These are phyloP conservation scores for Narcine bancroftii DNA, from an alignment of 2,113 vertebrate genomes.

Conservation along the genomic window DNA sequence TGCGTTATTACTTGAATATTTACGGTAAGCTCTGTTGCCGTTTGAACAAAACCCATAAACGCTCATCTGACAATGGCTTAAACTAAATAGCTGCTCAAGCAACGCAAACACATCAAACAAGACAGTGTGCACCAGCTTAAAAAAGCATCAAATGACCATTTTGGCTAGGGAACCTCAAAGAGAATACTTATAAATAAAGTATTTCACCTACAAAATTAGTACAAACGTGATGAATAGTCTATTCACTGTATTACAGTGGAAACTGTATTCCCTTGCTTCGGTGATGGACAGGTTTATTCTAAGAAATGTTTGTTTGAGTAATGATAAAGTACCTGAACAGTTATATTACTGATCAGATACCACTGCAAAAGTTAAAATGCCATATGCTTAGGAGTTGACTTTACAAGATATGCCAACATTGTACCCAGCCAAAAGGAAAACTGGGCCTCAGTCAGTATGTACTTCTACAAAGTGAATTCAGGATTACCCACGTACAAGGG, in stretches of 20 bases:
- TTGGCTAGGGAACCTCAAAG: neutral
- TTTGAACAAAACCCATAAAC: neutral
- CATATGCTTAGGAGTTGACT: conserved; percentile 31
- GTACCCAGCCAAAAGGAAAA: neutral
- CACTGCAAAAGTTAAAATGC: conserved; percentile 19
- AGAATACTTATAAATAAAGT: conserved; percentile 2
- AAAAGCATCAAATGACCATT: neutral
- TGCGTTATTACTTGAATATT: no score
- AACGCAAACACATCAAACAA: neutral
- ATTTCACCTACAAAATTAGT: conserved; percentile 31
- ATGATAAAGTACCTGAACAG: conserved; percentile 35
- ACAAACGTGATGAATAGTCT: conserved; percentile 10
- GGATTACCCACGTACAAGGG: neutral
- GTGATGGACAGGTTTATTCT: conserved; percentile 36
- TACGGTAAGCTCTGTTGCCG: no score
- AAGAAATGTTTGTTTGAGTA: conserved; percentile 37
- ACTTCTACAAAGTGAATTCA: neutral
- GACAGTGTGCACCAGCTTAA: neutral
- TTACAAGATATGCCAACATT: neutral
- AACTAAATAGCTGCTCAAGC: neutral
- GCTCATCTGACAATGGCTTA: neutral
- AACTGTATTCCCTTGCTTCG: conserved; percentile 16
- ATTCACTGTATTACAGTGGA: conserved; percentile 21
- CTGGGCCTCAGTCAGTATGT: neutral
- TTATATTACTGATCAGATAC: conserved; percentile 32